These are phyloP conservation scores for Pterois miles DNA, from an alignment of 2,797 vertebrate genomes.

Conservation along the genomic window DNA sequence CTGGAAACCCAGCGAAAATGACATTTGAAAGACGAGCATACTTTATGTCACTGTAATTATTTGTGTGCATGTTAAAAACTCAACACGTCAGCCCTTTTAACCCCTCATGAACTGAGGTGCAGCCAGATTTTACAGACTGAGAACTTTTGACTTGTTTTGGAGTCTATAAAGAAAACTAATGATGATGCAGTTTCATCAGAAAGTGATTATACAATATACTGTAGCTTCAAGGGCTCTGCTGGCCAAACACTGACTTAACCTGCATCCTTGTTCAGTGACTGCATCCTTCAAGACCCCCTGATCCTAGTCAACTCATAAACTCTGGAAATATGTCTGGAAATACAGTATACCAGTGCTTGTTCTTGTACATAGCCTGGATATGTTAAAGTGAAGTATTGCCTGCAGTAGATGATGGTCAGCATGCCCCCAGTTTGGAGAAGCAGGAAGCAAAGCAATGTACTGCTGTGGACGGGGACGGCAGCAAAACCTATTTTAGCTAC, in stretches of 20 bases:
- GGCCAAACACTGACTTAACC: no score
- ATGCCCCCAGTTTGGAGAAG: no score
- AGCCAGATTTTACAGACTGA: not conserved
- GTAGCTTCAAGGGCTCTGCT: no score
- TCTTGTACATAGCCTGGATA: not conserved
- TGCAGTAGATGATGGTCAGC: no score
- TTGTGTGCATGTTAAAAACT: not conserved
- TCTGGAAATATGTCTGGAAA: no score
- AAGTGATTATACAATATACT: no score
- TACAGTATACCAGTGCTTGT: not conserved
- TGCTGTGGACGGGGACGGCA: no score
- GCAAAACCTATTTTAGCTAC: no score
- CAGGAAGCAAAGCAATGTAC: no score
- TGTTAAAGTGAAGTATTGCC: no score
- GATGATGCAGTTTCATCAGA: not conserved
- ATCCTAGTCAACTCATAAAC: not conserved
- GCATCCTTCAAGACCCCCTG: not conserved
- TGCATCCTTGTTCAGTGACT: not conserved
- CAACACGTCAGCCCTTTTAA: not conserved
- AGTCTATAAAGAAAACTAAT: not conserved
- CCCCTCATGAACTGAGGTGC: not conserved
- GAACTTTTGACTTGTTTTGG: not conserved
- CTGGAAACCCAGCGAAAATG: no score
- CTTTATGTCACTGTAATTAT: not conserved
- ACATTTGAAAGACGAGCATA: not conserved